Percentiles rank a stretch among this genome's conserved stretches.
phyloP scores from a whole-genome alignment of 1,140 invertebrate genomes.

The Hycleus phaleratus region DNA sequence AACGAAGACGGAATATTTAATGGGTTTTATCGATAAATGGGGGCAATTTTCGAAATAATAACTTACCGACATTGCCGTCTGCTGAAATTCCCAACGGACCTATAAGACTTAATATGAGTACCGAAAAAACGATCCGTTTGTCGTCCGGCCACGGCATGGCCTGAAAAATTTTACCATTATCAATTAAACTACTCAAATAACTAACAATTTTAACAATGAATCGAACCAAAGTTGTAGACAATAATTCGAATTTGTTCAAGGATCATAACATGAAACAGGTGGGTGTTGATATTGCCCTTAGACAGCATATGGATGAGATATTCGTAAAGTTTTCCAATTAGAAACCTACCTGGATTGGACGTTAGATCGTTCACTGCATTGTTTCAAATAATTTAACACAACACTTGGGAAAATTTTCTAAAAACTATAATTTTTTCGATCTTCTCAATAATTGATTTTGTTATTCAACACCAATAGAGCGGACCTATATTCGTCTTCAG shows the following conservation, averaged over 20 bases:
- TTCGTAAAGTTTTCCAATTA: neutral
- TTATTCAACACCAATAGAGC: neutral
- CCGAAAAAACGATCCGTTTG: slow-evolving; percentile 27
- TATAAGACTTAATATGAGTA: slow-evolving; percentile 23
- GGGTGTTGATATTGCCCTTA: slow-evolving; percentile 7
- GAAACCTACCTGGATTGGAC: slow-evolving; percentile 5
- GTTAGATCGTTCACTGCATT: slow-evolving; percentile 9
- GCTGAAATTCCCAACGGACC: slow-evolving; percentile 26
- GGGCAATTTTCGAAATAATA: neutral
- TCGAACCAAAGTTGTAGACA: neutral
- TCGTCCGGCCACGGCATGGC: slow-evolving; percentile 39
- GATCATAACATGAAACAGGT: slow-evolving; percentile 6
- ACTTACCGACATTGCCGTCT: slow-evolving; percentile 38
- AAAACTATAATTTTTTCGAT: neutral
- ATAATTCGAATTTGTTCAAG: neutral
- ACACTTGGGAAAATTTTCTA: neutral
- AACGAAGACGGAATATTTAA: neutral
- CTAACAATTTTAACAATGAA: neutral
- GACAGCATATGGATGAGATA: neutral
- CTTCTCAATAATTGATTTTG: neutral
- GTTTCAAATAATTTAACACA: neutral
- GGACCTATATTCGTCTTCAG: neutral
- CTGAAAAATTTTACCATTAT: slow-evolving; percentile 25
- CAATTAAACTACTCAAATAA: neutral
- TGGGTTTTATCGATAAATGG: neutral